Base-by-base conservation (phyloP, 2,113 vertebrate genomes). In the Corythaeola cristata region DNA sequence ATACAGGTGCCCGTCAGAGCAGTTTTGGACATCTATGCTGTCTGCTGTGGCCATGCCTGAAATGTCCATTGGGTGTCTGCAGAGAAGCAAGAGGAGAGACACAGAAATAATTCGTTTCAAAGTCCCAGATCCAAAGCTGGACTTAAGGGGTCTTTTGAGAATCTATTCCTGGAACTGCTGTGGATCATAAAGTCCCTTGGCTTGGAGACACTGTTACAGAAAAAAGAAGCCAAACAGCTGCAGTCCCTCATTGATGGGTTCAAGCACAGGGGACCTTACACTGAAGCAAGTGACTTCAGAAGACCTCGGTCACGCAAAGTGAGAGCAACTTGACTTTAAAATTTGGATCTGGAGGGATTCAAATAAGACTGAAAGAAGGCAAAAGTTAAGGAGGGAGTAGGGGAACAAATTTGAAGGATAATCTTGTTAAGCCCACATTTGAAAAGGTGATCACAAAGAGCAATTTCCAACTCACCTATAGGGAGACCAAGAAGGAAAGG, bases 341-440 rank as follows among this genome's bases (percentile, higher is more conserved):
- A n/a, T 37, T 72, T 33, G 18, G 71, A 27, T 59, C 56, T 58
- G 28, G 50, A 77, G 59, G 27, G n/a, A 60, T 49, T 66, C n/a
- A 72, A 28, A 5, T 56, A 39, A 80, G 52, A 22, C 45, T 50
- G 59, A 87, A 53, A 33, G 69, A 90, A 81, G 6, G 44, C 33
- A 32, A 14, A 74, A 49, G 11, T 33, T 79, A 74, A 32, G 0
- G 1, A 28, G 11, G 24, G 4, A 2, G 5, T 15, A 9, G 6
- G 20, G 28, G 30, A 60, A 33, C 4, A 50, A 63, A 45, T 52
- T 15, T 66, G 63, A 63, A 55, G 81, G 62, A 6, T 44, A 15
- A 8, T 22, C 11, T 30, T 74, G 68, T 64, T 75, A 64, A 85
- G n/a, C 20, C 14, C 20, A 6, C 14, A 7, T 85, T 39, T 69